Conservation (phyloP, 1,140 invertebrate species). For the Drosophila guanche region DNA sequence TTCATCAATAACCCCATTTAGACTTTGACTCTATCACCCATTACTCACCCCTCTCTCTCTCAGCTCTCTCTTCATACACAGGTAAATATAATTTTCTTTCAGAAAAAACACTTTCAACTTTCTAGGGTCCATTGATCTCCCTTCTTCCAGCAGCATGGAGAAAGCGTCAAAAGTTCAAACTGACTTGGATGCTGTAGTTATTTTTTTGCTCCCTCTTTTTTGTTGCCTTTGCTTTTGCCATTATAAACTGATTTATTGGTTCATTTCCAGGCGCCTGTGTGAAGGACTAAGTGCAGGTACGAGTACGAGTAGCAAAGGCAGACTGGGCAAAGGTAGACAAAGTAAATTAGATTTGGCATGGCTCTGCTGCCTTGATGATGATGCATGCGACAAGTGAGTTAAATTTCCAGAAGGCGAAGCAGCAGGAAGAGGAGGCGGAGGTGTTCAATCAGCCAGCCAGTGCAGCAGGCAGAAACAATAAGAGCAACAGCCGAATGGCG, state of each 20-base stretch:
- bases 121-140: slow-evolving; percentile 56
- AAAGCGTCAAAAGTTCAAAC: slow-evolving; percentile 68
- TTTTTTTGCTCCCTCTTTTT: slow-evolving; percentile 30
- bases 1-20: background rate
- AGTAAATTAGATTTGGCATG: slow-evolving; percentile 70
- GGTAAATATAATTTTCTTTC: slow-evolving; percentile 60
- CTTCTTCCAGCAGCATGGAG: slow-evolving; percentile 26
- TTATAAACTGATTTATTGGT: slow-evolving; percentile 81
- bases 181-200: slow-evolving; percentile 23
- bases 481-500: slow-evolving; percentile 32
- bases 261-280: slow-evolving; percentile 62
- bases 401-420: slow-evolving; percentile 34
- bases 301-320: slow-evolving; percentile 6
- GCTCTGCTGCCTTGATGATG: slow-evolving; percentile 53
- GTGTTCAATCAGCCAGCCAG: background rate
- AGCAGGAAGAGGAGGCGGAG: too few relatives aligned
- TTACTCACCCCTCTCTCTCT: background rate
- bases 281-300: slow-evolving; percentile 41
- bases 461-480: slow-evolving; percentile 41
- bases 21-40: background rate
- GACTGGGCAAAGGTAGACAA: slow-evolving; percentile 13
- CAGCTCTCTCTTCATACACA: slow-evolving; percentile 23
- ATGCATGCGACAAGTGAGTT: slow-evolving; percentile 75
- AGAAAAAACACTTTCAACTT: slow-evolving; percentile 61
- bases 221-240: slow-evolving; percentile 46